Evolutionary conservation across 1,140 invertebrate species (phyloP), one percentile per base, ranked within the genome.

Genomic region (Camponotus pennsylvanicus): DNA sequence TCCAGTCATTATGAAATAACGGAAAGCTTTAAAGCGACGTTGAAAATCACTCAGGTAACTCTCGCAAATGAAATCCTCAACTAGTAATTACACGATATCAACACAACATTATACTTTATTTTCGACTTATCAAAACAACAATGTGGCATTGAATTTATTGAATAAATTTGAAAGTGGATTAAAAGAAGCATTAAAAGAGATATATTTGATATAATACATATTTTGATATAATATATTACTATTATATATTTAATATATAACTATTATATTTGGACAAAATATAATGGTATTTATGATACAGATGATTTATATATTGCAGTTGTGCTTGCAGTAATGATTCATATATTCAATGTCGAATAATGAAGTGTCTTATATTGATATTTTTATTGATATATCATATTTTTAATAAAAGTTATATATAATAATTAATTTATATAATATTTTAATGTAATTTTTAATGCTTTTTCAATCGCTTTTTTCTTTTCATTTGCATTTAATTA

Each of bases 31-130:
- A 63, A 77, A 77, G 63, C 15, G 40, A 32, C 49, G 15, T 45
- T 77, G 64, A 64, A 77, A 77, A 77, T 64, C 27, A 11, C 15
- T 18, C 63, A 37, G 18, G 40, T 64, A 32, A 77, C 59, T 77
- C 11, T 59, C 32, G 64, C 40, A 77, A n/a, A n/a, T n/a, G 7
- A 18, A 9, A 77, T 45, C 21, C 34, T 42, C 13, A 59, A 59
- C n/a, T n/a, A n/a, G n/a, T 34, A 76, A 57, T 3, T 3, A 40
- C 45, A 4, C 21, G 9, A 6, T 42, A 61, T 21, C n/a, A n/a
- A n/a, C n/a, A n/a, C n/a, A n/a, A n/a, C n/a, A n/a, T n/a, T n/a
- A n/a, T 76, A 42, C 34, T 32, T n/a, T n/a, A n/a, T 76, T n/a
- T 59, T 76, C 1, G n/a, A 59, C 0, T n/a, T n/a, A 13, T 42